phyloP scores from a whole-genome alignment of 2,888 invertebrate species.

The Sympetrum striolatum region DNA sequence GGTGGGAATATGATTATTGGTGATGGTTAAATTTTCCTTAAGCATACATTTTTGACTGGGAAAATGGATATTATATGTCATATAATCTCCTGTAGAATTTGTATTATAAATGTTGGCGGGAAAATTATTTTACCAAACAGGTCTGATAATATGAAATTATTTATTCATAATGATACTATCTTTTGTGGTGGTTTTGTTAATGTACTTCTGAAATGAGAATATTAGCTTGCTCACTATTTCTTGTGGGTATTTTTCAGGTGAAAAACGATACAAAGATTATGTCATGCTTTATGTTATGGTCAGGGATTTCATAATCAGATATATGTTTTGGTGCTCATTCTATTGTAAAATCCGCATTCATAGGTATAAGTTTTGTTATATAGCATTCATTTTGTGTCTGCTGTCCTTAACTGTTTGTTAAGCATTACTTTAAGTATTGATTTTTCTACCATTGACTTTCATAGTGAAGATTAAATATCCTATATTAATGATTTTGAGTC shows the following conservation, averaged over 20 bases:
- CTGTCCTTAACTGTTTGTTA: background rate
- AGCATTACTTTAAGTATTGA: background rate
- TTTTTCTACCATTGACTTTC: background rate
- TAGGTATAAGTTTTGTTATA: background rate
- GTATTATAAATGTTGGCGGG: conserved; percentile 38
- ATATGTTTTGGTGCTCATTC: conserved; percentile 35
- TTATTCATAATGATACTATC: conserved; percentile 32
- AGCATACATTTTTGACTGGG: conserved; percentile 38
- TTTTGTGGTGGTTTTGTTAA: conserved; percentile 40
- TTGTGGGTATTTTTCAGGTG: conserved; percentile 21
- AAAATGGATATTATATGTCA: conserved; percentile 44
- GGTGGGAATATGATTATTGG: conserved; percentile 38
- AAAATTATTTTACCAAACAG: conserved; percentile 33
- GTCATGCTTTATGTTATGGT: conserved; percentile 5
- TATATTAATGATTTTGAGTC: background rate
- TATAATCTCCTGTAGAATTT: conserved; percentile 42
- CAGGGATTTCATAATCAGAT: conserved; percentile 1
- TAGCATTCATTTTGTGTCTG: background rate
- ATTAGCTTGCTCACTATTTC: conserved; percentile 18
- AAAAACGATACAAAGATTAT: conserved; percentile 6
- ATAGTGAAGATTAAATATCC: background rate
- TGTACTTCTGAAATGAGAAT: conserved; percentile 36
- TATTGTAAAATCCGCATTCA: background rate
- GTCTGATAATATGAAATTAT: conserved; percentile 38
- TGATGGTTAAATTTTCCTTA: conserved; percentile 44